A percentile compares a stretch with the other conserved stretches of the same genome.
phyloP scores from a whole-genome alignment of 1,140 invertebrate species.

The Drusus annulatus region DNA sequence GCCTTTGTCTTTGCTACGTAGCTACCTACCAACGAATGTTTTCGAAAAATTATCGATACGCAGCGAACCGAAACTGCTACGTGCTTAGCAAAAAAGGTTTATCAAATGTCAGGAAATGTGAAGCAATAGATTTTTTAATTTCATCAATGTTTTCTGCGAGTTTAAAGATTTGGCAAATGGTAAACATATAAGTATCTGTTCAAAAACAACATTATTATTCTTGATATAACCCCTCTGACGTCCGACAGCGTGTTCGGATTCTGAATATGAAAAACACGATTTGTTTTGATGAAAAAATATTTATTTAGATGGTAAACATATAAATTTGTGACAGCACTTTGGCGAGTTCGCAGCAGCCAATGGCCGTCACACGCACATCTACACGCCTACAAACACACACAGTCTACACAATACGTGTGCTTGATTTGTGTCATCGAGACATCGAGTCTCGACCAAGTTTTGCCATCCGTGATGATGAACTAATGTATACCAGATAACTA shows the following conservation, averaged over 20 bases:
- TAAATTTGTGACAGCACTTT: constrained; percentile 36
- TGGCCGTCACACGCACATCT: too few relatives aligned
- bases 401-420: not conserved
- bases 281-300: constrained; percentile 26
- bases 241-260: not conserved
- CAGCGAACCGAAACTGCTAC: too few relatives aligned
- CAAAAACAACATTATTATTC: constrained; percentile 10
- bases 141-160: constrained; percentile 17
- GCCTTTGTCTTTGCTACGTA: too few relatives aligned
- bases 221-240: constrained; percentile 29
- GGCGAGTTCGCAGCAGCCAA: not conserved
- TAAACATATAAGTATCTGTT: not conserved
- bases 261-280: constrained; percentile 29
- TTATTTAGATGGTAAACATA: constrained; percentile 25
- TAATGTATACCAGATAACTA: too few relatives aligned
- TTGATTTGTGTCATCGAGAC: constrained; percentile 24
- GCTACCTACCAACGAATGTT: too few relatives aligned
- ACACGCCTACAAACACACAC: not conserved
- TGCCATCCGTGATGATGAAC: constrained; percentile 9
- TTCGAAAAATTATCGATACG: too few relatives aligned
- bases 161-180: not conserved
- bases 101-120: not conserved
- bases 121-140: constrained; percentile 18
- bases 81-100: too few relatives aligned
- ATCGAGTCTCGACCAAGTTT: constrained; percentile 18